Percentiles rank a stretch among this genome's conserved stretches.
phyloP scores from a whole-genome alignment of 2,888 invertebrate genomes.

The Arrhopalites spinosus region DNA sequence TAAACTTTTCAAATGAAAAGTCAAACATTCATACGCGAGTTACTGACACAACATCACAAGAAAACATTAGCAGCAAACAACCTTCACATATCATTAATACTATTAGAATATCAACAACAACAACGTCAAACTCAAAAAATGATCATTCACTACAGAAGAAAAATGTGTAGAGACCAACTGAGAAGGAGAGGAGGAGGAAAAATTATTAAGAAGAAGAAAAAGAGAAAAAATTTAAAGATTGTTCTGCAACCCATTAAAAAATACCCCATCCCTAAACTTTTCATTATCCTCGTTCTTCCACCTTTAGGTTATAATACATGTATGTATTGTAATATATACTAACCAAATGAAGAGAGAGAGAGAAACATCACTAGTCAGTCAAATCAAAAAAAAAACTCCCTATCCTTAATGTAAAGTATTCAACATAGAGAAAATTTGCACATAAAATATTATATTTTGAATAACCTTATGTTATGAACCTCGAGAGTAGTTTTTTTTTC shows the following conservation, averaged over 20 bases:
- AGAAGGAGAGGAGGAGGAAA: not conserved
- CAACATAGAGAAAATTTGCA: constrained; percentile 19
- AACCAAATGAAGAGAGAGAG: no score
- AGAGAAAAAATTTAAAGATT: not conserved
- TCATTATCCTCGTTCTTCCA: constrained; percentile 5
- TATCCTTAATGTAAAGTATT: not conserved
- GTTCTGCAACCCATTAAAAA: constrained; percentile 1
- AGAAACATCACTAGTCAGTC: not conserved
- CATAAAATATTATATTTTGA: constrained; percentile 25
- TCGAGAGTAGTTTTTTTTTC: not conserved
- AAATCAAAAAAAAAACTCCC: not conserved
- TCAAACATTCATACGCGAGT: not conserved
- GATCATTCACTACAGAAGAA: not conserved
- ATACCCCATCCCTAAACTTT: constrained; percentile 5
- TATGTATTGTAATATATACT: no score
- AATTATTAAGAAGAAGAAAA: constrained; percentile 5
- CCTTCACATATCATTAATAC: not conserved
- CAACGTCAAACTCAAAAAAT: not conserved
- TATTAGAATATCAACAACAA: not conserved
- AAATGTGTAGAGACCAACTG: not conserved
- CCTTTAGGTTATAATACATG: not conserved
- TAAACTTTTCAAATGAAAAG: no score
- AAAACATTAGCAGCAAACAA: not conserved
- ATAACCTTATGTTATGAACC: not conserved
- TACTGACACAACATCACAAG: not conserved